Evolutionary conservation across 2,113 vertebrate genomes (phyloP), one percentile per base, ranked within the genome.

Genomic region (Carassius gibelio): DNA sequence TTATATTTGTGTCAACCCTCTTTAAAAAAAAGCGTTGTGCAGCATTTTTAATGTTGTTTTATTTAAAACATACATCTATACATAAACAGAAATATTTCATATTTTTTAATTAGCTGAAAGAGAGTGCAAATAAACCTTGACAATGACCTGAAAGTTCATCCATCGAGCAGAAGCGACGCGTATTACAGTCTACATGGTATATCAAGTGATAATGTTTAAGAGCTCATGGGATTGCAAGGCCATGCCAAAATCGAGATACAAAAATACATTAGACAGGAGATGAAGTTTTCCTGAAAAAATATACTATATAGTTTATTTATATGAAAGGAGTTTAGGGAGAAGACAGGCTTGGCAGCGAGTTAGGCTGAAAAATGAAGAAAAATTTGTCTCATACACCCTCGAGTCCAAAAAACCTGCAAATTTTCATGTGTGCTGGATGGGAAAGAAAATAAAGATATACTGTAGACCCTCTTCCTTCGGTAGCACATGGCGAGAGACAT

Each of bases 251-350:
- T 76, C 83, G 52, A 82, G 84, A 78, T 50, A 76, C 74, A 85
- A 87, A 85, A 89, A 86, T 79, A 81, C 82, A 74, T 87, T 75
- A n/a, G 78, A 86, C 42, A 69, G 80, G 85, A 84, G 82, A 87
- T 85, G 82, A 76, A 79, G 75, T 64, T 80, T 83, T 88, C 57
- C 52, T 75, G 86, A 88, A 82, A 52, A 88, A 85, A 84, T 86
- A 87, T 66, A 85, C 79, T 36, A 45, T 48, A 75, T 7, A 38
- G 84, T 83, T 91, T 88, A 86, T 90, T 87, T 88, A 85, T 90
- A 45, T 78, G 61, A 81, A 75, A 82, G 52, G 61, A 26, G 85
- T 75, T 81, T 57, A 79, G 79, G 75, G 80, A 81, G 38, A 42
- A 81, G 86, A 79, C n/a, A 77, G 66, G 68, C 75, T 77, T 64